Evolutionary conservation across 2,113 vertebrate genomes (phyloP), one percentile per base, ranked within the genome.

Genomic region (Osmerus eperlanus): DNA sequence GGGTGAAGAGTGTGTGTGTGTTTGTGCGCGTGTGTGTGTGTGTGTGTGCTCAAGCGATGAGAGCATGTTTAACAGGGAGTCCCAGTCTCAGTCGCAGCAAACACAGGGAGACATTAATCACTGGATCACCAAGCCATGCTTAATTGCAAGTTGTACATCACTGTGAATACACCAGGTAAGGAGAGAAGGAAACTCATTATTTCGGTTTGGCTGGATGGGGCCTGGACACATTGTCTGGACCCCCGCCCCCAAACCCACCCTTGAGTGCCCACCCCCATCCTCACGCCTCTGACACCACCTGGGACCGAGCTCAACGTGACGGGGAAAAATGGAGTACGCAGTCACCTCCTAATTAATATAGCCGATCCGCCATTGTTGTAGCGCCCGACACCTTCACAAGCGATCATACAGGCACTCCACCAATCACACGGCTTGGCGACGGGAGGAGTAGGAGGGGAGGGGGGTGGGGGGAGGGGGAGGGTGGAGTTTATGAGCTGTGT

Each of bases 111-210:
- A 94, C 96, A 98, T 99, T 99, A 97, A 99, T 99, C 97, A 99
- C 97, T 90, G 93, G 95, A 96, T 99, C 97, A 99, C 96, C 95
- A 98, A 97, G 96, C 96, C 97, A 95, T 99, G 96, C 96, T 99
- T 99, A 99, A 99, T 99, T 99, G 96, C 95, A 92, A 97, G 96
- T 96, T 97, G 97, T 98, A 98, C 94, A 99, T 99, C 96, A 98
- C 91, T 91, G 92, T 92, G 94, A 96, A 94, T 94, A 91, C 91
- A 87, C 93, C 94, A 85, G 87, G 82, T 83, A 86, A 96, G 68
- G 1, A 93, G 92, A 95, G 94, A 95, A 96, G 94, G 94, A 95
- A 97, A 96, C 95, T 98, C 97, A 98, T 99, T 98, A 99, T 95
- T 95, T 95, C 90, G 29, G 80, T 92, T 93, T 93, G 93, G 93